Evolutionary conservation across 2,797 vertebrate genomes (phyloP).

Genomic region (Anniella stebbinsi): DNA sequence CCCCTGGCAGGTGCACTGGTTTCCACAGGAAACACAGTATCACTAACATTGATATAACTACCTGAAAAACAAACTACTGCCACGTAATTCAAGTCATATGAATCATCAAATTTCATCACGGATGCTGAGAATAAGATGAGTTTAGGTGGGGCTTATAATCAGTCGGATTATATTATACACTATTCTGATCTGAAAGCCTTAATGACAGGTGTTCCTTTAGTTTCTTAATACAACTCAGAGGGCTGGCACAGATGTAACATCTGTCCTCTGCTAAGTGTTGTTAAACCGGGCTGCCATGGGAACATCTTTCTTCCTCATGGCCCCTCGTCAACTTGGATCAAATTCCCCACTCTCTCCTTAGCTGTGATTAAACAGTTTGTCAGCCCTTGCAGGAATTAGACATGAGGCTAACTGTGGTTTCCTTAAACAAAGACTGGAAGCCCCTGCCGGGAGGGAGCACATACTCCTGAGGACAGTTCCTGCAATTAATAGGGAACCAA

Average conservation of each 20-base stretch:
- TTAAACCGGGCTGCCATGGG: background rate
- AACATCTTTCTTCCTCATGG: background rate
- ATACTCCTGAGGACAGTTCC: background rate
- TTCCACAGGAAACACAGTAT: background rate
- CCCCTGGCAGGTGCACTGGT: constrained; percentile 21
- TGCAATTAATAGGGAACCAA: background rate
- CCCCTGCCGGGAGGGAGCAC: background rate
- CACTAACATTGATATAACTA: background rate
- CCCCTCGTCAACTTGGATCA: background rate
- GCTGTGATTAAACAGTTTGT: background rate
- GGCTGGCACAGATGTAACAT: background rate
- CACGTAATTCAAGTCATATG: constrained; percentile 10
- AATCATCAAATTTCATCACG: background rate
- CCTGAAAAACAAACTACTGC: constrained; percentile 12
- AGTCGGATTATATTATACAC: too few relatives aligned
- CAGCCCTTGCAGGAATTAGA: background rate
- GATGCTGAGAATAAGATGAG: background rate
- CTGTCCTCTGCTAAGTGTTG: background rate
- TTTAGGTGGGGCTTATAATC: too few relatives aligned
- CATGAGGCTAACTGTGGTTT: background rate
- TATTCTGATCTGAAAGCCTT: background rate
- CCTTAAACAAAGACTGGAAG: background rate
- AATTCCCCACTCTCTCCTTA: background rate
- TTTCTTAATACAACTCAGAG: background rate
- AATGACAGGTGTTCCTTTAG: background rate